phyloP scores from a whole-genome alignment of 2,888 invertebrate species.

The Catocala nupta region DNA sequence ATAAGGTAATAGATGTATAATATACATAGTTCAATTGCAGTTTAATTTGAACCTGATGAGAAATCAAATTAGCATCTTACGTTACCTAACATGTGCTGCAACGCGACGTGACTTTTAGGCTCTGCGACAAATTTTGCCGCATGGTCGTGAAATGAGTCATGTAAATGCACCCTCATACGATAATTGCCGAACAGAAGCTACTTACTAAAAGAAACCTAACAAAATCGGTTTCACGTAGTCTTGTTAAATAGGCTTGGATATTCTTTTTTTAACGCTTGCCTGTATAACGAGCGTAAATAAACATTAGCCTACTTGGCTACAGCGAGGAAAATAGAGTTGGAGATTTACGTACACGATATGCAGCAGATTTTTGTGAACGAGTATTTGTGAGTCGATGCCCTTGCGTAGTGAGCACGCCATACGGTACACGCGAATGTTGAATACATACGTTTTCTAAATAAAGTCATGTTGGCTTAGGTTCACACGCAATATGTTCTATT shows the following conservation, averaged over 20 bases:
- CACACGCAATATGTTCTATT: conserved; percentile 40
- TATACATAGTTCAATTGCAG: too few species aligned
- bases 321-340: conserved; percentile 1
- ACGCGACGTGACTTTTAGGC: too few species aligned
- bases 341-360: conserved; percentile 9
- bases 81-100: too few species aligned
- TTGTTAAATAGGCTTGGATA: neutral
- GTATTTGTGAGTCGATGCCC: conserved; percentile 8
- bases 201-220: too few species aligned
- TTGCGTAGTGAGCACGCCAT: conserved; percentile 12
- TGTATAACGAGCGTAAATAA: neutral
- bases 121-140: too few species aligned
- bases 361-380: conserved; percentile 10
- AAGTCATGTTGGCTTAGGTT: conserved; percentile 32
- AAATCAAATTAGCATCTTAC: too few species aligned
- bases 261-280: neutral
- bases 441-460: conserved; percentile 34
- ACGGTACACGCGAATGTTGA: conserved; percentile 11
- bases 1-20: too few species aligned
- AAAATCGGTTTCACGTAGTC: neutral
- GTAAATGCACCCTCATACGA: too few species aligned
- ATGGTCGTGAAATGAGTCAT: too few species aligned
- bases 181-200: too few species aligned
- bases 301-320: conserved; percentile 12
- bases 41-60: too few species aligned